Conservation (phyloP, 1,140 invertebrate genomes). For the fruit fly (Drosophila melanogaster) region Release_6_plus_ISO1_MT NC_004354.4:19367501-19368000, state of each 20-base stretch:
- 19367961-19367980: conserved; percentile 1
- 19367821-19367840: conserved; percentile 29
- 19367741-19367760: background rate
- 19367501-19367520: background rate
- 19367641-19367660: conserved; percentile 2
- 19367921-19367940: background rate
- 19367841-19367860: conserved; percentile 46
- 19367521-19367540: too few species aligned
- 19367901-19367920: background rate
- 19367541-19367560: conserved; percentile 2
- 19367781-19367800: conserved; percentile 19
- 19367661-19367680: background rate
- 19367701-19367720: background rate
- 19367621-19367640: conserved; percentile 11
- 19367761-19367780: background rate
- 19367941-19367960: conserved; percentile 8
- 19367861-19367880: background rate
- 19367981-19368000: background rate
- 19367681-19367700: background rate
- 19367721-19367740: background rate
- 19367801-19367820: conserved; percentile 29
- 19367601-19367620: conserved; percentile 35
- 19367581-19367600: conserved; percentile 9
- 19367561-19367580: conserved; percentile 1
- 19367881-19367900: background rate